Conservation (phyloP, 2,888 invertebrate genomes). For the Ectropis crepuscularia region DNA sequence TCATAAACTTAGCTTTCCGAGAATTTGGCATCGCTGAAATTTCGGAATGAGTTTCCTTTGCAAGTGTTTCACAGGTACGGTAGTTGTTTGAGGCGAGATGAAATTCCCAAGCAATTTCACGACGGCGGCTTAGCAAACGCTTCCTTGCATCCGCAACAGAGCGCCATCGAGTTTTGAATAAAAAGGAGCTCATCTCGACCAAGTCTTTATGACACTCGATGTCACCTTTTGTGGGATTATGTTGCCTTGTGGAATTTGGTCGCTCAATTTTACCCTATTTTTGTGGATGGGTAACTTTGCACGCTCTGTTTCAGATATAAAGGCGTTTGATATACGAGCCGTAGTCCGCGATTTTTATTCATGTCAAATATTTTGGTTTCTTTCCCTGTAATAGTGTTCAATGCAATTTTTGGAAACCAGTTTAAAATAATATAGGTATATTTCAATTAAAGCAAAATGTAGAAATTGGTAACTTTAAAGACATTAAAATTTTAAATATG, state of each 20-base stretch:
- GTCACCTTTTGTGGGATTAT: constrained; percentile 42
- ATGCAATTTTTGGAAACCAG: no score
- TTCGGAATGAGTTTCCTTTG: constrained; percentile 18
- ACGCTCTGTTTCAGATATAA: constrained; percentile 8
- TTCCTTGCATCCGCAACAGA: constrained; percentile 40
- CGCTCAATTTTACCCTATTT: constrained; percentile 26
- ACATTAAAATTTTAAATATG: no score
- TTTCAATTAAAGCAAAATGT: no score
- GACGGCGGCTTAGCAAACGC: constrained; percentile 48
- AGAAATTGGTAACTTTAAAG: no score
- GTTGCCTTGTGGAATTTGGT: constrained; percentile 27
- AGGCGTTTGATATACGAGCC: not conserved
- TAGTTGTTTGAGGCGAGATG: constrained; percentile 48
- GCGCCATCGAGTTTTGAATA: constrained; percentile 51
- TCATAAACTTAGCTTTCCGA: constrained; percentile 25
- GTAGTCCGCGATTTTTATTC: no score
- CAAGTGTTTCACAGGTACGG: constrained; percentile 25
- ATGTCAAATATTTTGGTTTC: no score
- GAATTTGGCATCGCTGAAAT: constrained; percentile 14
- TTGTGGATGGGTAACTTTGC: constrained; percentile 19
- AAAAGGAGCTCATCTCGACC: constrained; percentile 48
- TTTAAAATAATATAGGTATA: no score
- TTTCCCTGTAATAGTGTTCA: no score
- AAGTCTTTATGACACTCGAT: constrained; percentile 43
- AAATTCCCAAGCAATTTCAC: constrained; percentile 57